These are phyloP conservation scores for Acheta domesticus DNA, from an alignment of 2,888 invertebrate genomes.

Conservation along the genomic window DNA sequence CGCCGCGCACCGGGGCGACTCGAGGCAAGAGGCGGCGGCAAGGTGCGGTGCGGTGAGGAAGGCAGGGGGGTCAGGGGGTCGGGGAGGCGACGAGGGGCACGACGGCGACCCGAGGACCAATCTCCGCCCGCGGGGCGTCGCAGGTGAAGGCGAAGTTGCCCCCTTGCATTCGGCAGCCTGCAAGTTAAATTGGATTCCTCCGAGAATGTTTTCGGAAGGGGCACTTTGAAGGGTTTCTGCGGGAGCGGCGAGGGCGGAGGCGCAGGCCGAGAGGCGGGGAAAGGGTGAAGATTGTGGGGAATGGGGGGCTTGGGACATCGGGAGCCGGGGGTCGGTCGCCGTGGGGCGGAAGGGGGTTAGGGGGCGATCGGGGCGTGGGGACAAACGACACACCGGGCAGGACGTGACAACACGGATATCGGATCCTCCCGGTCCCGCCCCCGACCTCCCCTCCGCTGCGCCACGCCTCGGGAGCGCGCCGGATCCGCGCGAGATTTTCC, in stretches of 20 bases:
- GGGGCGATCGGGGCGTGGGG: neutral
- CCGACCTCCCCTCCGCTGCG: neutral
- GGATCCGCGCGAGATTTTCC: conserved; percentile 18
- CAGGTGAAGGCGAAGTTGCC: conserved; percentile 2
- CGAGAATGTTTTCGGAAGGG: conserved; percentile 9
- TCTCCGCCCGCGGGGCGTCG: conserved; percentile 8
- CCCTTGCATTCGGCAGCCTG: conserved; percentile 18
- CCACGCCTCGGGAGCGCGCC: neutral
- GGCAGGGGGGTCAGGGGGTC: neutral
- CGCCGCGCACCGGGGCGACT: neutral
- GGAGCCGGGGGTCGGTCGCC: neutral
- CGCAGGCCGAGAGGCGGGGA: neutral
- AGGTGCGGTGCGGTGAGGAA: neutral
- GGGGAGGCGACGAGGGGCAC: neutral
- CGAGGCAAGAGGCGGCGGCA: neutral
- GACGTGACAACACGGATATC: conserved; percentile 18
- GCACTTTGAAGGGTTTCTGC: conserved; percentile 7
- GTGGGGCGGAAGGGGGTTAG: neutral
- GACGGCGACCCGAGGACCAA: conserved; percentile 9
- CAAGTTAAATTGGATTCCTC: conserved; percentile 18
- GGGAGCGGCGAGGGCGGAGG: conserved; percentile 5
- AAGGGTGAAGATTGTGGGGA: neutral
- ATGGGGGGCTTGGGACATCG: neutral
- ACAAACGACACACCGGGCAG: neutral
- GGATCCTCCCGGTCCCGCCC: neutral